Conservation (phyloP, 2,797 vertebrate species). For the Aplochiton taeniatus region DNA sequence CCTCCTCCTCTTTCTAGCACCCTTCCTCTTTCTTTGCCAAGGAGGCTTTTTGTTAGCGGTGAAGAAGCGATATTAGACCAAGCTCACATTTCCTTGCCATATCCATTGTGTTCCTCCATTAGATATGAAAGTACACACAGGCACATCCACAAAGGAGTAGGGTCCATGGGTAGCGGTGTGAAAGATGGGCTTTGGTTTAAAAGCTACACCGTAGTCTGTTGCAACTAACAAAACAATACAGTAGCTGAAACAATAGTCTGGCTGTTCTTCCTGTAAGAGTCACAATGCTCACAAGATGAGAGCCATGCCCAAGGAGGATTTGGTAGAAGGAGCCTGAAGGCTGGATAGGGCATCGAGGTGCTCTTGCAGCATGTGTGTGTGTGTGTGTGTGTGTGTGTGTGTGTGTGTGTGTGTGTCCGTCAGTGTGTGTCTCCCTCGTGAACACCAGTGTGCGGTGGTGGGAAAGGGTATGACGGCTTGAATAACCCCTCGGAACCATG, state of each 20-base stretch:
- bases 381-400: slow-evolving; percentile 1
- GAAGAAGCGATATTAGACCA: slow-evolving; percentile 36
- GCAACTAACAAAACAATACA: not conserved
- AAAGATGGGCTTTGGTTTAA: not conserved
- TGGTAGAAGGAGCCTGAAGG: no score
- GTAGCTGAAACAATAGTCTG: no score
- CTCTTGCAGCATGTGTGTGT: not conserved
- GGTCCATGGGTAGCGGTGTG: not conserved
- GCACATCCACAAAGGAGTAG: slow-evolving; percentile 17
- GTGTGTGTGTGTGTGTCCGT: not conserved
- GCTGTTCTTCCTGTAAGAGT: no score
- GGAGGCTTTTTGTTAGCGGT: slow-evolving; percentile 49
- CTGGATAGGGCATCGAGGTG: no score
- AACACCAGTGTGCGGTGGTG: not conserved
- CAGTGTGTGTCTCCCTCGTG: not conserved
- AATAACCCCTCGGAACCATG: not conserved
- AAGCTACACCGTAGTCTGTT: not conserved
- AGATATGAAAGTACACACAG: not conserved
- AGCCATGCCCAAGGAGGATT: no score
- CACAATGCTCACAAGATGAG: no score
- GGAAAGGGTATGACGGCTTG: not conserved
- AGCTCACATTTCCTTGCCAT: slow-evolving; percentile 52
- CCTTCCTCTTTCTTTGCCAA: slow-evolving; percentile 37
- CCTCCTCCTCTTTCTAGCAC: not conserved
- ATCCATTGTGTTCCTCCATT: slow-evolving; percentile 20